These are phyloP conservation scores for Drosophila paulistorum DNA, from an alignment of 1,140 invertebrate species.

Conservation along the genomic window DNA sequence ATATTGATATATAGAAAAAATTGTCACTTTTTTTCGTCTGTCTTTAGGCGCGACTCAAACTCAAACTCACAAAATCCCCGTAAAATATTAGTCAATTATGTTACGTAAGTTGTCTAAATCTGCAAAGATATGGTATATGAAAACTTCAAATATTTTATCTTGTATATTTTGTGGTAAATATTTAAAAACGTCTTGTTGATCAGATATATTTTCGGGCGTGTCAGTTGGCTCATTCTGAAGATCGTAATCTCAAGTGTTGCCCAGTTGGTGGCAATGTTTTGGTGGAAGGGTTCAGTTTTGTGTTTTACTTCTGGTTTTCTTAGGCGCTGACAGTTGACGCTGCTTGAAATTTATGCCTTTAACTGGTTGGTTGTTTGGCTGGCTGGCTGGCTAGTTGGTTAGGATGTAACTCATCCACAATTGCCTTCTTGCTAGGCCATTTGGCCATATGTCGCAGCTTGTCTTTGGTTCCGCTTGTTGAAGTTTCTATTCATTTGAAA, in stretches of 20 bases:
- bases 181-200: too few species aligned
- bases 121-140: too few species aligned
- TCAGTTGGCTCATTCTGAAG: conserved; percentile 55
- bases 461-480: conserved; percentile 69
- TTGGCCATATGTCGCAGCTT: conserved; percentile 54
- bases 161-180: too few species aligned
- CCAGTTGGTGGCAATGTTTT: conserved; percentile 24
- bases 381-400: not conserved
- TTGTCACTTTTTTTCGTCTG: too few species aligned
- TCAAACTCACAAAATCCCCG: too few species aligned
- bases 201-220: conserved; percentile 24
- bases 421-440: conserved; percentile 22
- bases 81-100: too few species aligned
- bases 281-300: conserved; percentile 37
- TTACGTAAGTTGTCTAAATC: too few species aligned
- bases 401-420: conserved; percentile 51
- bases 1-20: too few species aligned
- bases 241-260: conserved; percentile 69
- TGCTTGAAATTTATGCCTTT: conserved; percentile 61
- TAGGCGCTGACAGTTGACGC: conserved; percentile 62
- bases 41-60: too few species aligned
- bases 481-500: conserved; percentile 55
- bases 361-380: not conserved
- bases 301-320: conserved; percentile 5
- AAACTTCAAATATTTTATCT: too few species aligned